Conservation (phyloP, 1,140 invertebrate species). For the Nomia melanderi region DNA sequence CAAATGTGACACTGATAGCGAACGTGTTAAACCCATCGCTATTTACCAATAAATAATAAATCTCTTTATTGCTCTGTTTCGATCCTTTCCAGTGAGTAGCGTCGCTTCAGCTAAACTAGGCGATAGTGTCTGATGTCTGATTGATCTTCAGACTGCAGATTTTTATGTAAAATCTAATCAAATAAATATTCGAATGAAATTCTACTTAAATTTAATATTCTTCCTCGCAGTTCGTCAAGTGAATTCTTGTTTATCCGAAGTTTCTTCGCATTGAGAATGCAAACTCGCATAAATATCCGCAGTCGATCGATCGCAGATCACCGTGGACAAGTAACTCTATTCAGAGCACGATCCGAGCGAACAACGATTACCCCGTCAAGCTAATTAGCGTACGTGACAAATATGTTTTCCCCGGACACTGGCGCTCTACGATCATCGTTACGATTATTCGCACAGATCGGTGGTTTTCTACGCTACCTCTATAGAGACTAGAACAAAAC, state of each 20-base stretch:
- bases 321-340: slow-evolving; percentile 45
- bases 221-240: too few relatives aligned
- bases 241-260: too few relatives aligned
- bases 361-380: slow-evolving; percentile 18
- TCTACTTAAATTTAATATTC: too few relatives aligned
- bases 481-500: slow-evolving; percentile 66
- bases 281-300: too few relatives aligned
- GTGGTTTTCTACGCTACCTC: slow-evolving; percentile 52
- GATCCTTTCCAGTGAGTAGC: background rate
- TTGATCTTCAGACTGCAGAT: too few relatives aligned
- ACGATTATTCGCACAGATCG: slow-evolving; percentile 44
- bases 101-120: slow-evolving; percentile 41
- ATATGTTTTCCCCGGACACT: background rate
- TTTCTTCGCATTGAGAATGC: too few relatives aligned
- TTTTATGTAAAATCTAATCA: too few relatives aligned
- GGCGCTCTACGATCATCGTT: background rate
- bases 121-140: slow-evolving; percentile 28
- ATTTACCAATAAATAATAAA: background rate
- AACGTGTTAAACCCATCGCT: background rate
- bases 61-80: background rate
- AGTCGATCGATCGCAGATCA: slow-evolving; percentile 30
- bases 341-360: slow-evolving; percentile 34
- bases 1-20: too few relatives aligned
- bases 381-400: background rate
- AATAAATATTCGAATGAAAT: too few relatives aligned